Base-by-base conservation (phyloP, 2,888 invertebrate species). In the Drosophila picticornis region DNA sequence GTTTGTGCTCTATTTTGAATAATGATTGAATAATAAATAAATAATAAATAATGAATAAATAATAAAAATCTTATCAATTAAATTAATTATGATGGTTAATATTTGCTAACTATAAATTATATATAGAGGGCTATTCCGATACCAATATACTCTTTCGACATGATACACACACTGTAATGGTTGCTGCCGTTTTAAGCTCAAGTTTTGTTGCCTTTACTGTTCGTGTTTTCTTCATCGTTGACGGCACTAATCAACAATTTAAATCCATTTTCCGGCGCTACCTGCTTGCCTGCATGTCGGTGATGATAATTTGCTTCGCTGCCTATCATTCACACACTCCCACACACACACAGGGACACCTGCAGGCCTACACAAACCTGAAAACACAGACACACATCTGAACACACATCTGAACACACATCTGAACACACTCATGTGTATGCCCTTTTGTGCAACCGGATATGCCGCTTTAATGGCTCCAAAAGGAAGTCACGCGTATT, bases 401-500 rank as follows among this genome's bases (percentile, higher is more conserved):
- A n/a, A 34, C n/a, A 22, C n/a, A 38, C 50, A 60, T n/a, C n/a
- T n/a, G n/a, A 46, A 32, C 32, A 22, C 56, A 57, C 25, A 40
- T 43, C 40, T 4, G 10, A 10, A 27, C 53, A 71, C 51, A 59
- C 62, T 56, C 59, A 51, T 80, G 58, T 68, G 73, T 60, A 67
- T 56, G 65, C 73, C 63, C 74, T 80, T 76, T 72, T 76, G 72
- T 74, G 71, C 83, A 84, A 75, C 69, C 84, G 91, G 90, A 91
- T 90, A 84, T 90, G 85, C 84, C 82, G 90, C 83, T 87, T 86
- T 87, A 91, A 92, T 88, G 88, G 80, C 77, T 79, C 75, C 80
- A 72, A 83, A 73, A 83, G 90, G 90, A 91, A 91, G 90, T 91
- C 91, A 91, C 87, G 91, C 91, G 83, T 86, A 84, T 81, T 88